These are phyloP conservation scores for Ceratotherium simum DNA, from an alignment of 2,113 vertebrate species.

Conservation along the genomic window DNA sequence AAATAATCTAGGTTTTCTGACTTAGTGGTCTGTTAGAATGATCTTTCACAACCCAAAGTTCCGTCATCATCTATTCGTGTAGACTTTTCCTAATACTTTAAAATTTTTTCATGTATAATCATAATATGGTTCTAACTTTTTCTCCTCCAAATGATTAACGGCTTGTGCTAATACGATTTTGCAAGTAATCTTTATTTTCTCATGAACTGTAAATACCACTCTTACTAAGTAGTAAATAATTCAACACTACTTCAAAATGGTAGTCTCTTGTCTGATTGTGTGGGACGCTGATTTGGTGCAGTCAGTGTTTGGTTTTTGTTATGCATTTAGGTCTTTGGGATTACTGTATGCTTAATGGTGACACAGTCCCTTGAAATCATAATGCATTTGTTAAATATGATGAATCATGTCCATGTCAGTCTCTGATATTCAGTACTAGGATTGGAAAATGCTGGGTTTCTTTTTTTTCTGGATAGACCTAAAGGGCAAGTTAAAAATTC, in stretches of 20 bases:
- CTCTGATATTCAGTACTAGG: constrained; percentile 10
- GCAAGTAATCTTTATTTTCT: neutral
- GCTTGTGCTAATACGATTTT: neutral
- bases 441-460: neutral
- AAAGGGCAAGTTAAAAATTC: constrained; percentile 71
- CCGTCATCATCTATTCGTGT: neutral
- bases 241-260: neutral
- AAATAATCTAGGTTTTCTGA: neutral
- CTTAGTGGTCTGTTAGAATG: neutral
- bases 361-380: constrained; percentile 8
- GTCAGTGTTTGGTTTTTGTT: neutral
- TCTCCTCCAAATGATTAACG: neutral
- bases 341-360: neutral
- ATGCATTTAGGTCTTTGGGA: neutral
- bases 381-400: neutral
- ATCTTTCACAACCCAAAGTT: neutral
- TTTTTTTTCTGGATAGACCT: neutral
- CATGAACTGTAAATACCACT: neutral
- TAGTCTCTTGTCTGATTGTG: neutral
- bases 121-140: neutral
- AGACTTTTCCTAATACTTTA: neutral
- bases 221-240: neutral
- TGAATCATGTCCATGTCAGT: neutral
- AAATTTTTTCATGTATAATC: neutral
- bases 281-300: neutral